Conservation (phyloP, 1,140 invertebrate species). For the Macrosteles quadrilineatus region DNA sequence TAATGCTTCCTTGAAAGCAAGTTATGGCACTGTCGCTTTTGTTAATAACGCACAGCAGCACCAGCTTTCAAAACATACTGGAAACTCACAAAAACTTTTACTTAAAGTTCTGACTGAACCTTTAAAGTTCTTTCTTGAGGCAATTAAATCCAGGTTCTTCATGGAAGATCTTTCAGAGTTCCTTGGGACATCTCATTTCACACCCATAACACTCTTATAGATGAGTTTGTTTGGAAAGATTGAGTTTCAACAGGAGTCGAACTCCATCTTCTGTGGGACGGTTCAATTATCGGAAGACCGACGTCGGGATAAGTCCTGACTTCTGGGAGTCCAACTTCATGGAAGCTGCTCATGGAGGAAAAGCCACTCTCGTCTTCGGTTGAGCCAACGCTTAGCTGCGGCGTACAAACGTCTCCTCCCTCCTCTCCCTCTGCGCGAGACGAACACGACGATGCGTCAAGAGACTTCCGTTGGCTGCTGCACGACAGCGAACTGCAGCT, state of each 20-base stretch:
- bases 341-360: conserved; percentile 78
- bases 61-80: too few relatives aligned
- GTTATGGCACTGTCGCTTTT: too few relatives aligned
- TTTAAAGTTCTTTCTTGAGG: too few relatives aligned
- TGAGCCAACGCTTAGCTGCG: conserved; percentile 56
- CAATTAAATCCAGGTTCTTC: too few relatives aligned
- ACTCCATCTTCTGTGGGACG: conserved; percentile 38
- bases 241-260: conserved; percentile 38
- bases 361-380: conserved; percentile 79
- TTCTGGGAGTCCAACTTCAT: conserved; percentile 61
- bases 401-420: conserved; percentile 45
- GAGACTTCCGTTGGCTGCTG: conserved; percentile 34
- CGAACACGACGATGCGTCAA: conserved; percentile 31
- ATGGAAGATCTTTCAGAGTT: too few relatives aligned
- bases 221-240: conserved; percentile 7
- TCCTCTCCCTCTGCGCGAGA: conserved; percentile 36
- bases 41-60: too few relatives aligned
- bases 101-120: too few relatives aligned
- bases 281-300: conserved; percentile 40
- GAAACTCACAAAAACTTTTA: too few relatives aligned
- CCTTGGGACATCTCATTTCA: conserved; percentile 9
- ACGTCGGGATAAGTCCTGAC: conserved; percentile 40
- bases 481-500: conserved; percentile 43
- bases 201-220: conserved; percentile 41
- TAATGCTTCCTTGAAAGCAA: too few relatives aligned